These are phyloP conservation scores for Trididemnum nubilum DNA, from an alignment of 23 tunicate species.

Conservation along the genomic window DNA sequence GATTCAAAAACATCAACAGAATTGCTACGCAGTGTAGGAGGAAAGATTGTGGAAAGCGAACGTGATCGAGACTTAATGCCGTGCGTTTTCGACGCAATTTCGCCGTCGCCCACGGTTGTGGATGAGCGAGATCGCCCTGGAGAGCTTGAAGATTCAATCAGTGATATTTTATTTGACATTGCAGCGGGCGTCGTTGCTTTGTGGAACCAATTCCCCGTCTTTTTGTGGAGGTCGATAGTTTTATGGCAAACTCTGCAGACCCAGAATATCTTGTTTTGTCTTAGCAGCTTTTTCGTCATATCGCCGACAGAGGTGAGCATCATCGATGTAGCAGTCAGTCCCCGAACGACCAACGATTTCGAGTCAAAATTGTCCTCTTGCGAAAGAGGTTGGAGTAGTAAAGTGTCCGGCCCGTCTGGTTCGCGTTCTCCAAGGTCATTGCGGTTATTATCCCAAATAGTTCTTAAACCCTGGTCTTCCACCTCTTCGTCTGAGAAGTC, in stretches of 20 bases:
- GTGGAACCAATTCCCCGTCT: slow-evolving; percentile 76
- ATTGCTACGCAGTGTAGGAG: neutral
- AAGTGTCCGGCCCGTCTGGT: too few species aligned
- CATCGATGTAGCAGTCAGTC: neutral
- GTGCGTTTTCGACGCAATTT: neutral
- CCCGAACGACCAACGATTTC: neutral
- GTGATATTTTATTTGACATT: slow-evolving; percentile 16
- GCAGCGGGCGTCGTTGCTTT: slow-evolving; percentile 35
- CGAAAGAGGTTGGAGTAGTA: too few species aligned
- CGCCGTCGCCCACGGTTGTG: neutral
- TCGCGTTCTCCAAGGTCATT: too few species aligned
- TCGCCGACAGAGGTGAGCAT: neutral
- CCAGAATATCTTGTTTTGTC: slow-evolving; percentile 29
- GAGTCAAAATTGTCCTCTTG: too few species aligned
- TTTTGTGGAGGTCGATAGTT: slow-evolving; percentile 59
- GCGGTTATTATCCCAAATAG: too few species aligned
- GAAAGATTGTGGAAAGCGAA: neutral
- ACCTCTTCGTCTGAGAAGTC: too few species aligned
- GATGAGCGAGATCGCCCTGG: neutral
- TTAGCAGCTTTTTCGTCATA: neutral
- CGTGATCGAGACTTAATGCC: neutral
- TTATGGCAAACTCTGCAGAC: slow-evolving; percentile 70
- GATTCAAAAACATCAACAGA: neutral
- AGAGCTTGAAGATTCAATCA: neutral
- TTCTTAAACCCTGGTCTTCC: too few species aligned